Conservation (phyloP, 2,888 invertebrate species). For the Hirtodrosophila alboralis region DNA sequence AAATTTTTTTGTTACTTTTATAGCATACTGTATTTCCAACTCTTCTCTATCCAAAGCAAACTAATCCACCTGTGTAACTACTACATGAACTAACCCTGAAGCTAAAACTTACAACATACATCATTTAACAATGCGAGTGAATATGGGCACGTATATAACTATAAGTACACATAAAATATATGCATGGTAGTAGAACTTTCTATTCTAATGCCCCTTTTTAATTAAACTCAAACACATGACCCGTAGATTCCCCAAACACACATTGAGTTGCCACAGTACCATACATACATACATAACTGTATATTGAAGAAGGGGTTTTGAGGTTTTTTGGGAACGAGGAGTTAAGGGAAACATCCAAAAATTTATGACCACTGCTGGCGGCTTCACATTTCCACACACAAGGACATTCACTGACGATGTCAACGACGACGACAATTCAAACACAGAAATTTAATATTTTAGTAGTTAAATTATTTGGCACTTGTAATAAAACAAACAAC, state of each 20-base stretch:
- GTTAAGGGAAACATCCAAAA: conserved; percentile 39
- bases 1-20: too few species aligned
- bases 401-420: conserved; percentile 42
- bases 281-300: background rate
- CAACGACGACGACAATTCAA: conserved; percentile 80
- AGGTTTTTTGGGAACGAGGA: background rate
- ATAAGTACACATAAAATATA: conserved; percentile 1
- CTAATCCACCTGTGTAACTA: conserved; percentile 41
- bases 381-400: conserved; percentile 27
- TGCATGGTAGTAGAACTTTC: conserved; percentile 27
- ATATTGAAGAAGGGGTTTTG: background rate
- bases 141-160: conserved; percentile 22
- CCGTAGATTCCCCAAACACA: conserved; percentile 75
- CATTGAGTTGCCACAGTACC: conserved; percentile 64
- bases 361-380: conserved; percentile 64
- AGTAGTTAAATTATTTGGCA: conserved; percentile 81
- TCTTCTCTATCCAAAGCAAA: conserved; percentile 10
- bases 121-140: conserved; percentile 46
- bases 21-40: too few species aligned
- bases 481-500: conserved; percentile 78
- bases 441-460: conserved; percentile 80
- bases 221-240: conserved; percentile 75
- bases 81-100: conserved; percentile 13
- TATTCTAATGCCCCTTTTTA: conserved; percentile 74
- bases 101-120: conserved; percentile 42